Base-by-base conservation (phyloP, 2,888 invertebrate species). In the Xiphydria camelus region DNA sequence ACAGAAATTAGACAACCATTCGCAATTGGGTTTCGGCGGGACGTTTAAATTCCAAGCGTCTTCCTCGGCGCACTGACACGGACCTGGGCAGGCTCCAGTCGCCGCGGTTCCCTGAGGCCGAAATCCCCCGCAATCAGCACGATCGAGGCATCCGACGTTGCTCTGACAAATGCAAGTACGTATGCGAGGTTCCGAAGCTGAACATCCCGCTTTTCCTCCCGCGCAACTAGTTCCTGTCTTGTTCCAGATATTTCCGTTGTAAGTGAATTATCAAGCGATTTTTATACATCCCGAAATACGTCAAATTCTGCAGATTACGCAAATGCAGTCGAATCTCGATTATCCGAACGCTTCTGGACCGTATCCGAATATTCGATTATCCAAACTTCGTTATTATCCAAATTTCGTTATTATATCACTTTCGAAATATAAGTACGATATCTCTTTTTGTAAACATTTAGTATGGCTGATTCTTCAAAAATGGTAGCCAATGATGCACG, bases 41-140 rank as follows among this genome's bases (percentile, higher is more conserved):
- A 49, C 51, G 37, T 57, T 62, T 6, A 54, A 54, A 37, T 72
- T 70, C 72, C 72, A 73, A 0, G 59, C 53, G n/a, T 71, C 63
- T 47, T 73, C 71, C 29, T 67, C 66, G 4, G 45, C 53, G 32
- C 71, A 72, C 25, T 64, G 67, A 42, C 71, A 72, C 3, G 58
- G 48, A 3, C 63, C 62, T 1, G 62, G 61, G 47, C 62, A 65
- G 4, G 59, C 53, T 9, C 52, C 64, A 17, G 61, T 61, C 19
- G 51, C 53, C 3, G 53, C 59, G 3, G 51, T 58, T 34, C 62
- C 58, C 19, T 41, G 22, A 3, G 59, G 54, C 4, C 53, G 58
- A 48, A 56, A 49, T 15, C 58, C 60, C 14, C 57, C 57, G 45
- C 64, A 66, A 39, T 59, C 56, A 14, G 43, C 37, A 6, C 57